Percentiles rank a stretch among this genome's conserved stretches.
Conservation (phyloP, 2,797 vertebrate species). For the Gymnoscopelus microlampas region DNA sequence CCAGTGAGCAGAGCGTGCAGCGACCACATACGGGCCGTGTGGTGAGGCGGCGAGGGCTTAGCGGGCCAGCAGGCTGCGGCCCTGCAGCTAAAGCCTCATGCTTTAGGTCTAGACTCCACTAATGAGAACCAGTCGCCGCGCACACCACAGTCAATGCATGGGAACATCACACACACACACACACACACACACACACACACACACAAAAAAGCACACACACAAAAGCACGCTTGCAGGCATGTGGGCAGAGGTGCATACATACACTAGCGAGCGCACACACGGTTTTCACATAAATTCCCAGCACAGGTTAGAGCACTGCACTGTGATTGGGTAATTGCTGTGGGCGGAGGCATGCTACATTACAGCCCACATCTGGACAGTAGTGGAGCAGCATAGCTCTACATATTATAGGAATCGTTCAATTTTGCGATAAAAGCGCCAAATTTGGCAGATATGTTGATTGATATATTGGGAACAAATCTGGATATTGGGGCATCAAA, state of each 20-base stretch:
- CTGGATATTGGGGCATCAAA: too few species aligned
- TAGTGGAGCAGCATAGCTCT: too few species aligned
- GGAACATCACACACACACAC: background rate
- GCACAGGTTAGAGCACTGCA: background rate
- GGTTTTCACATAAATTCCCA: background rate
- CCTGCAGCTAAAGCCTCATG: slow-evolving; percentile 26
- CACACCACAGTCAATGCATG: background rate
- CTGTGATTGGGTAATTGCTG: background rate
- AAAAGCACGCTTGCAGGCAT: too few species aligned
- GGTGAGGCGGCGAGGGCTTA: slow-evolving; percentile 48
- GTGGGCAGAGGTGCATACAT: background rate
- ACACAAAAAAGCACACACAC: background rate
- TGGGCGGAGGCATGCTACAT: background rate
- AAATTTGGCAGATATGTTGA: too few species aligned
- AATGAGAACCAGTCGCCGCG: slow-evolving; percentile 47
- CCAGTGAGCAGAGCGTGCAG: slow-evolving; percentile 25
- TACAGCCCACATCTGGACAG: slow-evolving; percentile 1
- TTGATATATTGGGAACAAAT: too few species aligned
- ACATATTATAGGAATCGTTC: too few species aligned
- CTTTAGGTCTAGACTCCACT: slow-evolving; percentile 58
- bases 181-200: background rate
- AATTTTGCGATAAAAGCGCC: too few species aligned
- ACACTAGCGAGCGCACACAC: background rate
- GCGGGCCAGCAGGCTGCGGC: slow-evolving; percentile 38
- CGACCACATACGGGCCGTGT: slow-evolving; percentile 16